These are phyloP conservation scores for Thamnophis sirtalis DNA, from an alignment of 2,113 vertebrate species.

Conservation along the genomic window DNA sequence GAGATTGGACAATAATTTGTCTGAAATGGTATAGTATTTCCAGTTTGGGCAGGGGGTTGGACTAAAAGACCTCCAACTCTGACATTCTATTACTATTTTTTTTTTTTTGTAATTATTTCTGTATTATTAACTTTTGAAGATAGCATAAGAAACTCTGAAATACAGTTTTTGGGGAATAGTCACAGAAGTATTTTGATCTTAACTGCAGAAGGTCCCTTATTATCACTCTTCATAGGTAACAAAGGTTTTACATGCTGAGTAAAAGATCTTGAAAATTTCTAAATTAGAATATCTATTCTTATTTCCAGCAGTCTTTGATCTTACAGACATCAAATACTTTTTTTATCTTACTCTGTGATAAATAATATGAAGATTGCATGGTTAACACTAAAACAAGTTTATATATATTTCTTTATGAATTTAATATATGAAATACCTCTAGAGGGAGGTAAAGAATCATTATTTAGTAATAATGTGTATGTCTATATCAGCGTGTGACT, in stretches of 20 bases:
- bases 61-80: background rate
- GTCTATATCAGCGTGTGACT: background rate
- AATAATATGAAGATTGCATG: background rate
- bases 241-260: background rate
- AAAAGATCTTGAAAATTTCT: background rate
- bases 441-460: slow-evolving; percentile 59
- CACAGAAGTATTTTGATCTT: background rate
- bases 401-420: background rate
- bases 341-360: background rate
- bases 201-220: background rate
- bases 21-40: no score
- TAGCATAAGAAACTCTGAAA: background rate
- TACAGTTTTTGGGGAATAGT: background rate
- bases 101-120: no score
- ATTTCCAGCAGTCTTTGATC: background rate
- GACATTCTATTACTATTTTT: background rate
- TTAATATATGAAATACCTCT: slow-evolving; percentile 29
- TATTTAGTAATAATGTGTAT: background rate
- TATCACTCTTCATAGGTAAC: background rate
- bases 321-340: background rate
- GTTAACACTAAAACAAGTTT: background rate
- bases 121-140: no score
- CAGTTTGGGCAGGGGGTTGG: no score
- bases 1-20: no score
- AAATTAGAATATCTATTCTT: background rate